These are phyloP conservation scores for Rhea americana DNA, from an alignment of 2,113 vertebrate species.

Conservation along the genomic window DNA sequence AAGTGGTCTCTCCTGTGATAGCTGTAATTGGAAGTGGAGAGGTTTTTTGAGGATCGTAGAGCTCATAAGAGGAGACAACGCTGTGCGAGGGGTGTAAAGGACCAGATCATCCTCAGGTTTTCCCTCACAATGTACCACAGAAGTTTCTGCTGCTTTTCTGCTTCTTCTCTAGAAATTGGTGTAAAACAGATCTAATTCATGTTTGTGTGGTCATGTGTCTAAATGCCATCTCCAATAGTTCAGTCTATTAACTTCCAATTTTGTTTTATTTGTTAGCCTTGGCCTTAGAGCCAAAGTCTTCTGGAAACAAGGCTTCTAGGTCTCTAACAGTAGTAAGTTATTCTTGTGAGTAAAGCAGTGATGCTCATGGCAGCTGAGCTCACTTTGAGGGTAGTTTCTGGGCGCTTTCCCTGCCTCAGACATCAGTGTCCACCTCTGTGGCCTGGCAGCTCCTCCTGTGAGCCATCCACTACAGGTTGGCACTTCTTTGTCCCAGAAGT, in stretches of 20 bases:
- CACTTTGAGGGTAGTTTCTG: neutral
- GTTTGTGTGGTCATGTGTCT: rapidly evolving
- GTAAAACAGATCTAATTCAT: neutral
- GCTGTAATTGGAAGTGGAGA: neutral
- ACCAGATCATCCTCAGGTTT: neutral
- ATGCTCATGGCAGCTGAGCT: neutral
- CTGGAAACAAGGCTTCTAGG: neutral
- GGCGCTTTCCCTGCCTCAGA: neutral
- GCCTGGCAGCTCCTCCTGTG: rapidly evolving
- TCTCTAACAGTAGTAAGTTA: rapidly evolving
- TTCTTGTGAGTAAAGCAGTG: neutral
- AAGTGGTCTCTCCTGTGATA: rapidly evolving
- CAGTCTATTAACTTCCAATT: neutral
- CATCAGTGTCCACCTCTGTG: rapidly evolving
- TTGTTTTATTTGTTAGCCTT: neutral
- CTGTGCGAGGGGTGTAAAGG: neutral
- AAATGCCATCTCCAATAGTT: neutral
- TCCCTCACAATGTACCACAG: rapidly evolving
- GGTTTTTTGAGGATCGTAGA: rapidly evolving
- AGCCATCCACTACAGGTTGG: rapidly evolving
- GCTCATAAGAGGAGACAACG: neutral
- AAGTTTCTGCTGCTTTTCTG: neutral
- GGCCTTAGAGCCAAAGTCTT: neutral
- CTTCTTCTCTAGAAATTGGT: neutral
- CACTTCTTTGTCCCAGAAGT: neutral